Evolutionary conservation across 1,140 invertebrate genomes (phyloP), one percentile per base, ranked within the genome.

Genomic region (Apis florea): DNA sequence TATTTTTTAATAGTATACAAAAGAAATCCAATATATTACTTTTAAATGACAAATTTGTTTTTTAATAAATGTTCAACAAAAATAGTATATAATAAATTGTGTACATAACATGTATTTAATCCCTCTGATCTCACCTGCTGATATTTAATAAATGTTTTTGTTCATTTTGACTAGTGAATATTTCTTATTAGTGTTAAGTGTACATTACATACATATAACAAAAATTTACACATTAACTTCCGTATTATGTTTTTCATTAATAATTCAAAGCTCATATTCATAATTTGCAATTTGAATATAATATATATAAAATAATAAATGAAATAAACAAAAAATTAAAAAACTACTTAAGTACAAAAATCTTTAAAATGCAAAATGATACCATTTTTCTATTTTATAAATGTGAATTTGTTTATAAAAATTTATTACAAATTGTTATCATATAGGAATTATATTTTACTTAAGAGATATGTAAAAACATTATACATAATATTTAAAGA

Each of bases 51-150:
- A 86, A 84, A 26, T 71, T 85, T 89, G 80, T 91, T 90, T 90
- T n/a, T 87, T 90, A 88, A 5, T 74, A 89, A 92, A 92, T 90
- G 77, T 91, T 91, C 83, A 90, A 82, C 89, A 92, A 91, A 86
- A 63, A 85, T 77, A 84, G 86, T 89, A 90, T 91, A 90, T 89
- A 92, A 92, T 90, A 92, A 92, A 91, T 70, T 90, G 89, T 91
- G 87, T 91, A 88, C 75, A 89, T 84, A 89, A 91, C 90, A 91
- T 83, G 87, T 81, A 75, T 85, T 90, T 78, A 78, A 86, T 86
- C 80, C 83, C 86, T 83, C 74, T 61, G 26, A 75, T 76, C 68
- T 83, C 76, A 76, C 51, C 66, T 77, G 56, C 71, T 80, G 66
- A 84, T 79, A 88, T 69, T 85, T 49, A 79, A 66, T 84, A 81